Conservation (phyloP, 2,888 invertebrate species). For the Drosophila borealis region DNA sequence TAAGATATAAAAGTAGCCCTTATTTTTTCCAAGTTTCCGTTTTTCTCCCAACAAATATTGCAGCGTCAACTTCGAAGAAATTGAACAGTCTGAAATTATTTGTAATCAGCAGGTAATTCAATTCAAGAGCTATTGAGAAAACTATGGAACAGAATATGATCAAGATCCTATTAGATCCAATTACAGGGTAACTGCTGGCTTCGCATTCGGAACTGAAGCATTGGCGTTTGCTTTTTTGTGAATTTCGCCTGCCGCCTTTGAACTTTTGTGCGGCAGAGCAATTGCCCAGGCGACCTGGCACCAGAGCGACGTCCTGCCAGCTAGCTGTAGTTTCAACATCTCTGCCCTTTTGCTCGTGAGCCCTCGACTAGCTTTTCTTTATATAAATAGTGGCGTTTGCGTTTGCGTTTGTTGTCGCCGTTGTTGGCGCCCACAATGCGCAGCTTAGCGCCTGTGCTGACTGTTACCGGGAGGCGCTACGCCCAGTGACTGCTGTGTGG, state of each 20-base stretch:
- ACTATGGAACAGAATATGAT: no score
- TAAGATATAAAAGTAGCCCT: no score
- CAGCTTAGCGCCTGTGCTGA: slow-evolving; percentile 55
- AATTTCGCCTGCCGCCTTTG: slow-evolving; percentile 37
- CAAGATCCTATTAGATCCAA: background rate
- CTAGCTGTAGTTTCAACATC: slow-evolving; percentile 37
- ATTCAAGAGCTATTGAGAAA: no score
- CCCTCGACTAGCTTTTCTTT: slow-evolving; percentile 63
- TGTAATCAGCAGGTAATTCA: no score
- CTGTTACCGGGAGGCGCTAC: background rate
- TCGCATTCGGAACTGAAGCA: background rate
- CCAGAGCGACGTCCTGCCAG: slow-evolving; percentile 18
- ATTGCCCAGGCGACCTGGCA: slow-evolving; percentile 55
- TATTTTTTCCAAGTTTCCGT: no score
- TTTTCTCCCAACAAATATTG: no score
- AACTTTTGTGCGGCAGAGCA: slow-evolving; percentile 60
- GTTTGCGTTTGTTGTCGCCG: slow-evolving; percentile 29
- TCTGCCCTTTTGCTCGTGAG: background rate
- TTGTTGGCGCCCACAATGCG: slow-evolving; percentile 65
- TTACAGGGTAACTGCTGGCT: slow-evolving; percentile 7
- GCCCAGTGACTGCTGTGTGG: slow-evolving; percentile 47
- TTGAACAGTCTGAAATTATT: no score
- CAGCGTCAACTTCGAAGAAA: no score
- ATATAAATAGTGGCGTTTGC: slow-evolving; percentile 71
- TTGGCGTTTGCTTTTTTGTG: slow-evolving; percentile 3